phyloP scores from a whole-genome alignment of 1,140 invertebrate species.

The Drosophila melanogaster region DNA sequence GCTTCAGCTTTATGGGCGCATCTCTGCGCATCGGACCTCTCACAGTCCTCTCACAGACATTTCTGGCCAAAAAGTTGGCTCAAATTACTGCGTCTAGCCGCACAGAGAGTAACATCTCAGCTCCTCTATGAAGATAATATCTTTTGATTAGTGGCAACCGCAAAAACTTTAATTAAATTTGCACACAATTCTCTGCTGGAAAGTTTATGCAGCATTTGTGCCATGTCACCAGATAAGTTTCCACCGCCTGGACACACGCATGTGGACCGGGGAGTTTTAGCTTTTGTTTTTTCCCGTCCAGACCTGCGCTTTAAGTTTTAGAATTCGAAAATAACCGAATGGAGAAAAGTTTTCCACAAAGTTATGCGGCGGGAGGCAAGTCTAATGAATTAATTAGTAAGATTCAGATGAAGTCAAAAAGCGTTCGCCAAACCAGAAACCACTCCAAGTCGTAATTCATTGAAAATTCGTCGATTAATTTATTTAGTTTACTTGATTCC shows the following conservation, averaged over 20 bases:
- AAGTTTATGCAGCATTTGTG: slow-evolving; percentile 78
- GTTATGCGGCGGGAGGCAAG: slow-evolving; percentile 37
- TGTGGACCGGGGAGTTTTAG: slow-evolving; percentile 19
- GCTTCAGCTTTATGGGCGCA: slow-evolving; percentile 66
- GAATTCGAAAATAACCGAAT: slow-evolving; percentile 22
- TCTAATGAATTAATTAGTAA: slow-evolving; percentile 80
- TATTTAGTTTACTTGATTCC: slow-evolving; percentile 25
- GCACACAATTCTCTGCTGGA: slow-evolving; percentile 62
- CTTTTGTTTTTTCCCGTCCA: slow-evolving; percentile 35
- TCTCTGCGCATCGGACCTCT: slow-evolving; percentile 12
- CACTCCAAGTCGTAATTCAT: slow-evolving; percentile 47
- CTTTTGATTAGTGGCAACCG: slow-evolving; percentile 81
- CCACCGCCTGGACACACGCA: slow-evolving; percentile 37
- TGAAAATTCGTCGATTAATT: slow-evolving; percentile 45
- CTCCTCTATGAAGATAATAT: slow-evolving; percentile 63
- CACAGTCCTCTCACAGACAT: not conserved
- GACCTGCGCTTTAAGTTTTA: slow-evolving; percentile 60
- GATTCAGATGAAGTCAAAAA: slow-evolving; percentile 45
- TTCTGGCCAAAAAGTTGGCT: slow-evolving; percentile 21
- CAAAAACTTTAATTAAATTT: slow-evolving; percentile 82
- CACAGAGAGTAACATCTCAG: slow-evolving; percentile 12
- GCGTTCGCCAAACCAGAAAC: slow-evolving; percentile 24
- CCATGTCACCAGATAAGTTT: slow-evolving; percentile 80
- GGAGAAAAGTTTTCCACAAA: slow-evolving; percentile 61
- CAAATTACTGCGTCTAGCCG: slow-evolving; percentile 42